These are phyloP conservation scores for Zosterops borbonicus DNA, from an alignment of 2,113 vertebrate genomes.

Conservation along the genomic window DNA sequence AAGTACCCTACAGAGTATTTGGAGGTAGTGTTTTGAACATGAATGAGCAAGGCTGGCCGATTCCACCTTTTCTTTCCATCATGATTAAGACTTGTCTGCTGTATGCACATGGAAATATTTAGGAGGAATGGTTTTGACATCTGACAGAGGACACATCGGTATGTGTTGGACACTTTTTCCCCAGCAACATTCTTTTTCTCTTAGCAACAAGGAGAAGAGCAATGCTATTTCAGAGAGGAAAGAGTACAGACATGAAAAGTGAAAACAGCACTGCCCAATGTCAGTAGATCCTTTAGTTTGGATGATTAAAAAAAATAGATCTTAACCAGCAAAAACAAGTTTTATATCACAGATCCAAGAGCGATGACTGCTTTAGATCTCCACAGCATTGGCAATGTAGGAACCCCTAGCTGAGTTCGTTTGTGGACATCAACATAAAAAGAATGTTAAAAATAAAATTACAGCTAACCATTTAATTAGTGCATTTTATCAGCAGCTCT, in stretches of 20 bases:
- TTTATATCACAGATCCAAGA: neutral
- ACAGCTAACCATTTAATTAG: slow-evolving; percentile 7
- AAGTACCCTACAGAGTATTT: neutral
- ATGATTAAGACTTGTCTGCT: neutral
- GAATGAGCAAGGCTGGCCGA: neutral
- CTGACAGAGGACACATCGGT: slow-evolving; percentile 18
- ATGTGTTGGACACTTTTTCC: slow-evolving; percentile 46
- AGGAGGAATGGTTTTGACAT: slow-evolving; percentile 42
- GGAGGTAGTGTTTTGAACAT: neutral
- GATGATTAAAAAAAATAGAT: neutral
- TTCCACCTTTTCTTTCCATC: neutral
- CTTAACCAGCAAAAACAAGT: neutral
- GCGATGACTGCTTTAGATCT: neutral
- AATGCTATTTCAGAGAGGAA: slow-evolving; percentile 46
- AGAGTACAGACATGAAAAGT: slow-evolving; percentile 13
- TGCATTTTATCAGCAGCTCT: neutral
- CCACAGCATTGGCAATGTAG: neutral
- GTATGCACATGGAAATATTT: neutral
- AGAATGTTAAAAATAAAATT: neutral
- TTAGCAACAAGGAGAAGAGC: slow-evolving; percentile 64
- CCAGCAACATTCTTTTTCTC: slow-evolving; percentile 64
- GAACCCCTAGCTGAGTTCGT: neutral
- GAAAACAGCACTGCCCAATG: slow-evolving; percentile 10
- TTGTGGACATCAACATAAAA: neutral
- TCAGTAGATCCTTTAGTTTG: slow-evolving; percentile 2